Evolutionary conservation across 2,888 invertebrate genomes (phyloP), one percentile per base, ranked within the genome.

Genomic region (Griposia aprilina): DNA sequence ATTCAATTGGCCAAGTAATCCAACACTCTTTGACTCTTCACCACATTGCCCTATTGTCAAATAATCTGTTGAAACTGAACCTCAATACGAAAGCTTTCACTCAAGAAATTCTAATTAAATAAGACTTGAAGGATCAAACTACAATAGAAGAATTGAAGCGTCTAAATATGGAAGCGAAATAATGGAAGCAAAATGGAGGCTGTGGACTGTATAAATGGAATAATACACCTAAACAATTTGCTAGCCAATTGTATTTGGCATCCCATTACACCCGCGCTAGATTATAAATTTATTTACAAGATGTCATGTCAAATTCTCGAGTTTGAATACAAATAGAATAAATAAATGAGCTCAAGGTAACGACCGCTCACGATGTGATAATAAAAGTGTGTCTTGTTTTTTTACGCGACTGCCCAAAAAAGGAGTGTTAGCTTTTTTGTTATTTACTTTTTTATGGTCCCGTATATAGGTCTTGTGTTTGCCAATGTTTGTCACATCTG

Each of bases 211-310:
- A 72, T 67, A 72, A 83, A 67, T 52, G 60, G 55, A 72, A 81
- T 76, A 84, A 84, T 76, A 84, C 55, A 69, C n/a, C 68, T 50
- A 72, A 72, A 84, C 68, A 83, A 76, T 72, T 72, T 84, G 71
- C 55, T 72, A n/a, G 63, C 13, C 62, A 55, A 70, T 81, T 84
- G 71, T 81, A 59, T 55, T 80, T 59, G 75, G 30, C 17, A 52
- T 66, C 26, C 26, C 59, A 81, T 69, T 70, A 76, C 60, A 55
- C 4, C 23, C 68, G 55, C 30, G 13, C 30, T 63, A 67, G 80
- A 48, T 52, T 70, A 17, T 36, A 13, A 69, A 63, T 30, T 65
- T 60, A 62, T 71, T 50, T 69, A n/a, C 15, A 26, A 72, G 45
- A 79, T n/a, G 74, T 7, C 62, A 73, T 48, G 15, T 63, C 67